Conservation (phyloP, 2,888 invertebrate genomes). For the Perizoma flavofasciatum region DNA sequence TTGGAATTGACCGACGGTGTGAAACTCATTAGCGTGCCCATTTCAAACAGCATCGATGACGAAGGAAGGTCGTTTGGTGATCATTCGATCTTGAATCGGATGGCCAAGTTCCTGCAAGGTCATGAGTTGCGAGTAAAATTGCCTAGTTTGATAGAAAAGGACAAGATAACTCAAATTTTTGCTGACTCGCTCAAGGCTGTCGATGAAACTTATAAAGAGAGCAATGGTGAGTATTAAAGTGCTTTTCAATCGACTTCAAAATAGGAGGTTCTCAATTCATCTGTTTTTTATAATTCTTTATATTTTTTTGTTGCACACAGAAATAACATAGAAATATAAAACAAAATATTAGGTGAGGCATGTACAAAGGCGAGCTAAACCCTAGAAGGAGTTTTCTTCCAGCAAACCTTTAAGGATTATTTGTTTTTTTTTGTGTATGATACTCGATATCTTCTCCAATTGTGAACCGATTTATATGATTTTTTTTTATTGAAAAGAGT, state of each 20-base stretch:
- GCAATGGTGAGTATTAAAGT: conserved; percentile 72
- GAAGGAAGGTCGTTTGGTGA: conserved; percentile 78
- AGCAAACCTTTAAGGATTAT: no score
- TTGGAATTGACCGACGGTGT: conserved; percentile 86
- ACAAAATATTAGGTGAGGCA: no score
- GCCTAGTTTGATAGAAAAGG: conserved; percentile 87
- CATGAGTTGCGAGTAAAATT: conserved; percentile 90
- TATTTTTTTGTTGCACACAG: no score
- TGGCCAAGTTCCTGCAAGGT: conserved; percentile 87
- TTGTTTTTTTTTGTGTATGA: no score
- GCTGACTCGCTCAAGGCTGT: conserved; percentile 78
- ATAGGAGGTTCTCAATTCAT: no score
- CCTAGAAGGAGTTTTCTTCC: no score
- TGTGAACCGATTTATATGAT: no score
- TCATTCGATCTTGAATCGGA: conserved; percentile 80
- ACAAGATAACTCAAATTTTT: conserved; percentile 85
- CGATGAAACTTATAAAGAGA: conserved; percentile 72
- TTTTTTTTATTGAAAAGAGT: no score
- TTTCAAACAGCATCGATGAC: conserved; percentile 75
- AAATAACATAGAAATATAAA: no score
- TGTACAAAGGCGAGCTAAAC: no score
- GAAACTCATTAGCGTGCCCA: conserved; percentile 82
- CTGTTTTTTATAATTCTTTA: no score
- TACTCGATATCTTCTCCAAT: no score
- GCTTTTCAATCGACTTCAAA: conserved; percentile 1